These are phyloP conservation scores for Oegoconia quadripuncta DNA, from an alignment of 2,888 invertebrate species.

Conservation along the genomic window DNA sequence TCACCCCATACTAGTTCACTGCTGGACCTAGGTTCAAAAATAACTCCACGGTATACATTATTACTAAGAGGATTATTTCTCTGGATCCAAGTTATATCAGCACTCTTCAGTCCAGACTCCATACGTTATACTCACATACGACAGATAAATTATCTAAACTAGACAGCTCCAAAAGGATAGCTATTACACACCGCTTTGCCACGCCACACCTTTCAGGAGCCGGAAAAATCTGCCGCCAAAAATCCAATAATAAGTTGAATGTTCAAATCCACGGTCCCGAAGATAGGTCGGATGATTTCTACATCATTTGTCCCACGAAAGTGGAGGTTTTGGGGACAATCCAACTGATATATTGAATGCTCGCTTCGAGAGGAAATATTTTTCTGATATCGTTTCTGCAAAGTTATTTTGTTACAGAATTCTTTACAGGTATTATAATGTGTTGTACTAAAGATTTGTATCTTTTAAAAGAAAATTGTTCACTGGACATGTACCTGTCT, in stretches of 20 bases:
- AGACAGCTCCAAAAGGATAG: slow-evolving; percentile 16
- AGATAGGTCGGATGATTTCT: slow-evolving; percentile 46
- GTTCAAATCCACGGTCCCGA: slow-evolving; percentile 35
- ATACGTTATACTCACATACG: no score
- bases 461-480: no score
- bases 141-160: no score
- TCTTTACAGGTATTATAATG: no score
- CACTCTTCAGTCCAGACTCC: no score
- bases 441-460: no score
- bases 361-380: slow-evolving; percentile 53
- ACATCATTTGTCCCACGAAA: slow-evolving; percentile 49
- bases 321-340: slow-evolving; percentile 37
- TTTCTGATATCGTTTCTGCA: slow-evolving; percentile 10
- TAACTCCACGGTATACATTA: no score
- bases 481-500: no score
- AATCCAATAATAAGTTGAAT: slow-evolving; percentile 43
- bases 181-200: slow-evolving; percentile 32
- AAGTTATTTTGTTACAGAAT: neutral
- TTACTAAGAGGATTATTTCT: no score
- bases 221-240: slow-evolving; percentile 41
- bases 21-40: no score
- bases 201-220: slow-evolving; percentile 30
- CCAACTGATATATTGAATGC: slow-evolving; percentile 51
- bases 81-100: no score
- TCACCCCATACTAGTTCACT: no score